Percentiles rank a stretch among this genome's conserved stretches.
These are phyloP conservation scores for Macrotrachela quadricornifera DNA, from an alignment of 1,140 invertebrate genomes.

Conservation along the genomic window DNA sequence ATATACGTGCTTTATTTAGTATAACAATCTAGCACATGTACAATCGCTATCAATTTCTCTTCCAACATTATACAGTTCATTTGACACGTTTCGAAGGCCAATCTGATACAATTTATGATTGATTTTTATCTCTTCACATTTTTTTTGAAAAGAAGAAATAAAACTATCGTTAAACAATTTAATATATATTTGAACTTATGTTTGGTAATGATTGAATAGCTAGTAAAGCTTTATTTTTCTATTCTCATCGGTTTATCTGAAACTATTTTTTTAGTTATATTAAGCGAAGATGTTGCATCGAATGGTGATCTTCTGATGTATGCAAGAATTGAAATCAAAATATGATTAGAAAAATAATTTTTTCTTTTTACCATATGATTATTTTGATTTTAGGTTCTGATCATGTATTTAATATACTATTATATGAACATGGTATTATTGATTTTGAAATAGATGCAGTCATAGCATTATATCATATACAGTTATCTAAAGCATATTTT, in stretches of 20 bases:
- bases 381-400: conserved; percentile 36
- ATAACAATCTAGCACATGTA: no score
- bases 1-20: no score
- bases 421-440: conserved; percentile 92
- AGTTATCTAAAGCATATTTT: conserved; percentile 90
- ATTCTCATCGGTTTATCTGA: background rate
- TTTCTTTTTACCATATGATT: conserved; percentile 20
- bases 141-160: no score
- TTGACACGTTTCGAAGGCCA: no score
- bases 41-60: no score
- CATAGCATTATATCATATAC: conserved; percentile 75
- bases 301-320: conserved; percentile 94
- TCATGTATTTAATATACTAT: conserved; percentile 86
- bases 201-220: no score
- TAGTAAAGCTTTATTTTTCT: no score
- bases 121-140: no score
- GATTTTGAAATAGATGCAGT: conserved; percentile 90
- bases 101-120: no score
- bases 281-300: conserved; percentile 95
- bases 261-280: conserved; percentile 43
- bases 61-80: no score
- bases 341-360: conserved; percentile 40
- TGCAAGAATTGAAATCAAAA: conserved; percentile 70
- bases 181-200: no score
- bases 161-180: no score